These are phyloP conservation scores for Aspidiotus rigidus DNA, from an alignment of 2,888 invertebrate genomes.

Conservation along the genomic window DNA sequence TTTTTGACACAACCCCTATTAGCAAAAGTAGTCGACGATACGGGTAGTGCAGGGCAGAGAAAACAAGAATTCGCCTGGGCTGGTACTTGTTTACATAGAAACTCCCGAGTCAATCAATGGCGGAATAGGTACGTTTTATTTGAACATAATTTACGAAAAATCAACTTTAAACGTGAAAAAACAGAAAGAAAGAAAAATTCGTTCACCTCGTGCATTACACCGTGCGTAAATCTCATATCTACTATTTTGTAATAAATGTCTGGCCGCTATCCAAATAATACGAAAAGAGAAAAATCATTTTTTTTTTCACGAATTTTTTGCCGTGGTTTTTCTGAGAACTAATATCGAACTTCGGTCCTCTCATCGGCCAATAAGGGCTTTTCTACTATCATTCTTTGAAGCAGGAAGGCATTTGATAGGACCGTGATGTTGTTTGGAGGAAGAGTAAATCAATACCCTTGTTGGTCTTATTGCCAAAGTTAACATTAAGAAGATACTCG, in stretches of 20 bases:
- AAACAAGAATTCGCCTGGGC: too few relatives aligned
- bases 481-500: neutral
- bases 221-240: neutral
- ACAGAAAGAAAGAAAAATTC: neutral
- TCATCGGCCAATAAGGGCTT: too few relatives aligned
- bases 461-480: constrained; percentile 35
- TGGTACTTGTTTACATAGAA: neutral
- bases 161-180: neutral
- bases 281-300: neutral
- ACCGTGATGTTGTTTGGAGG: too few relatives aligned
- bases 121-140: neutral
- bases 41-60: too few relatives aligned
- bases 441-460: neutral
- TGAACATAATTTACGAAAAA: neutral
- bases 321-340: neutral
- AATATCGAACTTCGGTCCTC: neutral
- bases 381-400: too few relatives aligned
- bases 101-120: neutral
- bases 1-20: too few relatives aligned
- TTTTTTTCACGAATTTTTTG: too few relatives aligned
- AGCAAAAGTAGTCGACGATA: too few relatives aligned
- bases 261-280: constrained; percentile 30
- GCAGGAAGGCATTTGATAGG: too few relatives aligned
- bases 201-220: neutral
- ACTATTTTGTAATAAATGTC: constrained; percentile 31